Conservation (phyloP, 2,797 vertebrate genomes). For the Brachyrhaphis roseni region DNA sequence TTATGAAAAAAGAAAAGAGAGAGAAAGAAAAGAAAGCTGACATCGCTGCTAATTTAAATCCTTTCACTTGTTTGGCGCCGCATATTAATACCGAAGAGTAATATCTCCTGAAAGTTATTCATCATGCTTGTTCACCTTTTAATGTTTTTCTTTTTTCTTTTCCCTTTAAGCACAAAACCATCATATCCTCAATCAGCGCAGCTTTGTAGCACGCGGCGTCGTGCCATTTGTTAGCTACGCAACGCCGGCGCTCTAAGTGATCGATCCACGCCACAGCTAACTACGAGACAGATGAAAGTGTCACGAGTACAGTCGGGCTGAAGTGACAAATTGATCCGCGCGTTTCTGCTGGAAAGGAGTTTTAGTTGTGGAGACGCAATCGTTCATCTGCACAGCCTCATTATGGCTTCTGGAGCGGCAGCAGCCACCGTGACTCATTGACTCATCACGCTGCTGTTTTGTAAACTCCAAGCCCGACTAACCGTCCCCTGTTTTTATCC, state of each 20-base stretch:
- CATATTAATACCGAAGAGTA: constrained; percentile 52
- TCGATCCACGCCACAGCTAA: constrained; percentile 73
- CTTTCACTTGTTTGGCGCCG: constrained; percentile 39
- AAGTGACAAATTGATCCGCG: constrained; percentile 72
- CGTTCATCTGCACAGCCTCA: constrained; percentile 67
- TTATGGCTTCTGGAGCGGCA: constrained; percentile 63
- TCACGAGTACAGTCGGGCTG: constrained; percentile 72
- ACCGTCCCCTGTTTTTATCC: constrained; percentile 55
- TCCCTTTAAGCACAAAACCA: constrained; percentile 40
- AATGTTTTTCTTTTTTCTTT: constrained; percentile 39
- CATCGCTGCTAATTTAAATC: constrained; percentile 46
- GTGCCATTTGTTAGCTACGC: constrained; percentile 71
- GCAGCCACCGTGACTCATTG: constrained; percentile 70
- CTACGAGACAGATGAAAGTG: constrained; percentile 77
- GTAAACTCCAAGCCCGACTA: constrained; percentile 67
- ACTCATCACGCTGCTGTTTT: constrained; percentile 72
- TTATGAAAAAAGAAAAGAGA: background rate
- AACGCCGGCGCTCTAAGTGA: constrained; percentile 66
- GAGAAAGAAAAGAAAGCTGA: constrained; percentile 38
- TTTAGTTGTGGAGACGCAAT: constrained; percentile 67
- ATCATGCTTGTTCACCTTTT: constrained; percentile 63
- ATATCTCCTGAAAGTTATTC: constrained; percentile 38
- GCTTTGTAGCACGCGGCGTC: constrained; percentile 38
- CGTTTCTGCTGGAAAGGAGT: constrained; percentile 61
- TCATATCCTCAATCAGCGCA: constrained; percentile 52